Evolutionary conservation across 2,113 vertebrate genomes (phyloP).

Genomic region (Silurus asotus): DNA sequence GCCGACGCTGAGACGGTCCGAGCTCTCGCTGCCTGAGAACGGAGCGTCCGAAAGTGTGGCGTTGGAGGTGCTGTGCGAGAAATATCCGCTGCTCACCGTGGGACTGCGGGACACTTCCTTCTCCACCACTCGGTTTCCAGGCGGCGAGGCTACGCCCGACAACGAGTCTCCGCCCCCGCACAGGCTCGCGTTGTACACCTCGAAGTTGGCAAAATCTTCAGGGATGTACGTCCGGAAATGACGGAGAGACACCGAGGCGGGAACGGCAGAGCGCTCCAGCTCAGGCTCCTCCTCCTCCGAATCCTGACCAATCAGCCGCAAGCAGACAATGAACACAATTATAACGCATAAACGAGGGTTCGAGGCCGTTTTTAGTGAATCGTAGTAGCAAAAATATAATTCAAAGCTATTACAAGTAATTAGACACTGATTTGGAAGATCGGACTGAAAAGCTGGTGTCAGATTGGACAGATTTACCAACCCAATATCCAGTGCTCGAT

Average conservation of each 20-base stretch:
- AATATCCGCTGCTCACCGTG: slow-evolving; percentile 95
- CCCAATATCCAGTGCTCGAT: background rate
- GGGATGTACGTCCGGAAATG: slow-evolving; percentile 82
- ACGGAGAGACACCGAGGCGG: slow-evolving; percentile 64
- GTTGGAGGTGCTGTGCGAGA: slow-evolving; percentile 95
- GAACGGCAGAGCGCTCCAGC: slow-evolving; percentile 54
- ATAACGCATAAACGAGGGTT: background rate
- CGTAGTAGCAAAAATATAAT: background rate
- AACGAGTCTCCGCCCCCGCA: slow-evolving; percentile 70
- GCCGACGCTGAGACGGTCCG: slow-evolving; percentile 80
- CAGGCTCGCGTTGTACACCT: slow-evolving; percentile 89
- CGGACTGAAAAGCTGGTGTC: background rate
- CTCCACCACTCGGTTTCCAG: slow-evolving; percentile 72
- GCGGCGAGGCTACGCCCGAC: slow-evolving; percentile 69
- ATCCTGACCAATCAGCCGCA: slow-evolving; percentile 74
- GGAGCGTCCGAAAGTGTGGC: slow-evolving; percentile 90
- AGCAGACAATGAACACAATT: slow-evolving; percentile 17
- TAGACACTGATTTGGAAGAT: background rate
- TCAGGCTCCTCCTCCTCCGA: slow-evolving; percentile 88
- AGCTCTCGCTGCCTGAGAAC: slow-evolving; percentile 88
- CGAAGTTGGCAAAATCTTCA: slow-evolving; percentile 96
- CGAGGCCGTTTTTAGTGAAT: background rate
- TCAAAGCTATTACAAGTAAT: background rate
- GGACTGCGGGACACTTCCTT: slow-evolving; percentile 89
- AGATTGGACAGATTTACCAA: background rate